Evolutionary conservation across 1,140 invertebrate genomes (phyloP), one percentile per base, ranked within the genome.

Genomic region (Heliconius himera): DNA sequence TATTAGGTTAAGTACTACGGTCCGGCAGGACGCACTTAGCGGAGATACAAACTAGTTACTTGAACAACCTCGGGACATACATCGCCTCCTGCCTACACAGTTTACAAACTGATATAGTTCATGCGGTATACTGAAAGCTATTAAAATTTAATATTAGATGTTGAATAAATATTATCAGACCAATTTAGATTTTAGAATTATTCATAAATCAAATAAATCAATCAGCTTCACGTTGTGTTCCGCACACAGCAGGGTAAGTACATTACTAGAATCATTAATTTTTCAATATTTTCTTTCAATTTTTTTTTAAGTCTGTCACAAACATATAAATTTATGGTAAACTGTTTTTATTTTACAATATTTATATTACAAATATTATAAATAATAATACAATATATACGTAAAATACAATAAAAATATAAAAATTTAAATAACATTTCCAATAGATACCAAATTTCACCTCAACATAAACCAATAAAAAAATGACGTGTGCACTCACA

Each of bases 1-100:
- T 93, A 94, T 94, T 93, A 93, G 91, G 93, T 94, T 94, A 94
- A 93, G 91, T 93, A 93, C 90, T 93, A 66, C 86, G 85, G 85
- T 80, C 81, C 81, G 80, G 80, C 83, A 81, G 84, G 84, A 83
- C 87, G 90, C 91, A 92, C 91, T 92, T 89, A 93, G 89, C 81
- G 82, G 78, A 88, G 85, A 89, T 88, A 90, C 90, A 93, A 94
- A 91, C 91, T 93, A 89, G 91, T 92, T 91, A 90, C 82, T 75
- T 80, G 60, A 80, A 80, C 82, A 77, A 79, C 81, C 82, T 83
- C 78, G 56, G 73, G 80, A 81, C 79, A 78, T 83, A 71, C 73
- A 74, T 60, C 76, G 26, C 72, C 77, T 72, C 29, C 51, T 54
- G n/a, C 76, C 66, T 38, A n/a, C n/a, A 80, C 76, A 74, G 74